Conservation (phyloP, 2,113 vertebrate genomes). For the Merops nubicus region DNA sequence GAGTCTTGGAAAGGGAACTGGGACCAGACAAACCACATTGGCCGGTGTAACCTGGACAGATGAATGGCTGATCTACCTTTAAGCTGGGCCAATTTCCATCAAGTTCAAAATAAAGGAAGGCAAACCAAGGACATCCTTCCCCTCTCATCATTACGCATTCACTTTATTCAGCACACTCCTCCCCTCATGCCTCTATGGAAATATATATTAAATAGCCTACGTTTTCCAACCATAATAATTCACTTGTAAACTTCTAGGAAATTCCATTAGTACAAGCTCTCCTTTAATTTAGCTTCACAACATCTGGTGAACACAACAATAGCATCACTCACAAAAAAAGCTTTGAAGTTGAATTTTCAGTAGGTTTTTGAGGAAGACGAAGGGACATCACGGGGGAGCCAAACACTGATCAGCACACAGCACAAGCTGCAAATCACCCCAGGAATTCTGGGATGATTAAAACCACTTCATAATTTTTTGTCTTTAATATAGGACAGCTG, state of each 20-base stretch:
- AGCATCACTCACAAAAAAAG: neutral
- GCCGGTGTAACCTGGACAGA: neutral
- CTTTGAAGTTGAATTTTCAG: constrained; percentile 2
- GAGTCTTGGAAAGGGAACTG: neutral
- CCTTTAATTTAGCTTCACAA: constrained; percentile 41
- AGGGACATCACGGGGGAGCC: neutral
- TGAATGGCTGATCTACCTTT: neutral
- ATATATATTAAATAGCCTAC: constrained; percentile 31
- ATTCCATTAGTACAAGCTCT: constrained; percentile 41
- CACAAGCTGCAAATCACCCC: neutral
- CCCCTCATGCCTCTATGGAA: neutral
- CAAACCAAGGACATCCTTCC: constrained; percentile 24
- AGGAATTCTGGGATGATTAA: neutral
- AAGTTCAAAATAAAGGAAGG: neutral
- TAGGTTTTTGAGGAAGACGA: neutral
- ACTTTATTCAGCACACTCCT: constrained; percentile 8
- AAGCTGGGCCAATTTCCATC: neutral
- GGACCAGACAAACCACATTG: neutral
- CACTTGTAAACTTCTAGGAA: constrained; percentile 30
- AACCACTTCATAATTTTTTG: neutral
- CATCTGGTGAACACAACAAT: constrained; percentile 53
- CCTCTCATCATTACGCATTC: neutral
- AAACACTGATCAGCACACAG: neutral
- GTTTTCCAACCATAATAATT: constrained; percentile 28
- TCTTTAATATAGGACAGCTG: neutral